These are phyloP conservation scores for Panthera leo DNA, from an alignment of 2,113 vertebrate genomes.

Conservation along the genomic window DNA sequence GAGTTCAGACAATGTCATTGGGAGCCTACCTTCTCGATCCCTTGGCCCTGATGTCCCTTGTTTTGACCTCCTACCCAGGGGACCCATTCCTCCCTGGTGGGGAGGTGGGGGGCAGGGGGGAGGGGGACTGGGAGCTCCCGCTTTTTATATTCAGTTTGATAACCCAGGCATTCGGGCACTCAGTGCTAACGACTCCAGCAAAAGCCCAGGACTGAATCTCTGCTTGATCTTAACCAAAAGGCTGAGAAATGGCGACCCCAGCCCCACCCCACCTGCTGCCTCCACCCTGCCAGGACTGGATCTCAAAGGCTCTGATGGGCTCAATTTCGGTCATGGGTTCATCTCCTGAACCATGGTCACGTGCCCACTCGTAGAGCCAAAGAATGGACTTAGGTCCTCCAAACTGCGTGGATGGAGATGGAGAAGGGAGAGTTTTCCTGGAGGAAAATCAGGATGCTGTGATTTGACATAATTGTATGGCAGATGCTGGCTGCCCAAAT, in stretches of 20 bases:
- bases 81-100: not conserved
- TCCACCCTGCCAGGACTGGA: not conserved
- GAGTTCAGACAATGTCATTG: not conserved
- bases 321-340: fast-evolving
- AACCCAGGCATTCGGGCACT: not conserved
- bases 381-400: not conserved
- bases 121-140: not conserved
- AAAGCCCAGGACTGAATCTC: not conserved
- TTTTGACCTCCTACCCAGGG: not conserved
- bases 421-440: not conserved
- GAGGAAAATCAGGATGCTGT: not conserved
- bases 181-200: not conserved
- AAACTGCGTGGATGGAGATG: not conserved
- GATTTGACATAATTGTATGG: not conserved
- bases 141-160: not conserved
- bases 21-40: not conserved
- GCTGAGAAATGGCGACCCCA: too few species aligned
- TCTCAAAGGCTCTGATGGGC: not conserved
- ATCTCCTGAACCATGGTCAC: not conserved
- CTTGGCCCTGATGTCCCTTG: not conserved
- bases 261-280: too few species aligned
- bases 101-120: too few species aligned
- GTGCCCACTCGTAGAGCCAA: not conserved
- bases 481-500: not conserved
- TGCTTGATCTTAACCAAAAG: too few species aligned